phyloP scores from a whole-genome alignment of 2,888 invertebrate genomes.

The Temnothorax rugatulus region DNA sequence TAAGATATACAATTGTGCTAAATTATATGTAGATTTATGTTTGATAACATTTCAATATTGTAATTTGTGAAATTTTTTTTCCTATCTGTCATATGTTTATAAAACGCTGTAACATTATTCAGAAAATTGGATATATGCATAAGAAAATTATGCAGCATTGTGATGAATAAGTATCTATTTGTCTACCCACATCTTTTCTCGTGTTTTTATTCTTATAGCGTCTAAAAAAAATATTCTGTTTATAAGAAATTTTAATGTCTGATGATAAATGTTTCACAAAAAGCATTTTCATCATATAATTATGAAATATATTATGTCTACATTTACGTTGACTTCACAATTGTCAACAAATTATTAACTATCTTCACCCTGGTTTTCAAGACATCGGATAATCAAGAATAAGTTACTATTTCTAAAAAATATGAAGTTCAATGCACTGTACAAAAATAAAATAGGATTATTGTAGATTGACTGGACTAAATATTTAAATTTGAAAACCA shows the following conservation, averaged over 20 bases:
- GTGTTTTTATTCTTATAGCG: background rate
- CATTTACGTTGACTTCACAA: slow-evolving; percentile 21
- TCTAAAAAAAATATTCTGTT: slow-evolving; percentile 9
- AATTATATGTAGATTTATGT: slow-evolving; percentile 57
- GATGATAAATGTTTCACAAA: slow-evolving; percentile 6
- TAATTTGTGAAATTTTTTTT: slow-evolving; percentile 61
- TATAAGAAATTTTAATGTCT: slow-evolving; percentile 24
- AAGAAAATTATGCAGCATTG: slow-evolving; percentile 54
- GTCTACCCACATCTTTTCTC: background rate
- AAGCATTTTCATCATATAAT: slow-evolving; percentile 28
- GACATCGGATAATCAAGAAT: background rate
- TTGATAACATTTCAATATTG: slow-evolving; percentile 63
- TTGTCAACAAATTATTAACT: slow-evolving; percentile 23
- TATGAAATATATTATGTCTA: slow-evolving; percentile 11
- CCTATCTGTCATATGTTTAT: slow-evolving; percentile 49
- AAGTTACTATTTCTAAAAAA: slow-evolving; percentile 32
- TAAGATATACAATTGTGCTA: slow-evolving; percentile 72
- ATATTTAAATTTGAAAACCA: slow-evolving; percentile 23
- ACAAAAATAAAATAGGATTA: slow-evolving; percentile 49
- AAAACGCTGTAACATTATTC: slow-evolving; percentile 61
- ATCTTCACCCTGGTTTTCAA: background rate
- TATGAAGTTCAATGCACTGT: slow-evolving; percentile 31
- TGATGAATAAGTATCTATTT: slow-evolving; percentile 45
- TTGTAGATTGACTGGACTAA: slow-evolving; percentile 29
- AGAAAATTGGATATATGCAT: slow-evolving; percentile 58